phyloP scores from a whole-genome alignment of 2,113 vertebrate species.

The Anhinga rufa region DNA sequence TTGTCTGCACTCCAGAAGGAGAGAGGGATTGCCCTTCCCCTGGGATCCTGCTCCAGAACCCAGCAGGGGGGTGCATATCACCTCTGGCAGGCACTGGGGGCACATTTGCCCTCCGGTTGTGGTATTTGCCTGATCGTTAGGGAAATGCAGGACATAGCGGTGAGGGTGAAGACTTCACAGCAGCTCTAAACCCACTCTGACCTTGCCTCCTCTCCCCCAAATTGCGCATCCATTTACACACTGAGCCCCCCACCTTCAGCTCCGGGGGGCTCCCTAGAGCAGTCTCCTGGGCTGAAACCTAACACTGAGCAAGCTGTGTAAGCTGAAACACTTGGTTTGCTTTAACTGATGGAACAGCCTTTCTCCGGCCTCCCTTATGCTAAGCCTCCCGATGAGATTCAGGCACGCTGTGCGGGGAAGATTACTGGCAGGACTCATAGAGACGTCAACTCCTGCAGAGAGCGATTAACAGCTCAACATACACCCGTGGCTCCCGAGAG shows the following conservation, averaged over 20 bases:
- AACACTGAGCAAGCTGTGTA: not conserved
- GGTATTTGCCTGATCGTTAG: not conserved
- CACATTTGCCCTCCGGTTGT: not conserved
- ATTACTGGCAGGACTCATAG: not conserved
- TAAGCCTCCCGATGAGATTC: not conserved
- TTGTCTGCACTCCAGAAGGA: not conserved
- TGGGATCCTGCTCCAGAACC: not conserved
- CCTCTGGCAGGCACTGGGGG: not conserved
- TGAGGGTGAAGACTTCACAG: not conserved
- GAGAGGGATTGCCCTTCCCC: not conserved
- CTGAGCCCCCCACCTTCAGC: not conserved
- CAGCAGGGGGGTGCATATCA: rapidly evolving
- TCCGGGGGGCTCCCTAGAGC: rapidly evolving
- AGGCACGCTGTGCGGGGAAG: not conserved
- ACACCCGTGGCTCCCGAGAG: not conserved
- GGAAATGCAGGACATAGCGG: not conserved
- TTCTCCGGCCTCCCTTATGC: not conserved
- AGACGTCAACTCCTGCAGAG: not conserved
- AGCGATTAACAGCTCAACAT: not conserved
- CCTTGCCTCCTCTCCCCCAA: not conserved
- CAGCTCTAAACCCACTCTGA: not conserved
- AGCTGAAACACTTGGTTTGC: not conserved
- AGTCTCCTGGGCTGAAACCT: not conserved
- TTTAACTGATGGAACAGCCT: not conserved
- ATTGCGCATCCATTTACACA: not conserved